Evolutionary conservation across 2,888 invertebrate genomes (phyloP).

Genomic region (Noctua janthe): DNA sequence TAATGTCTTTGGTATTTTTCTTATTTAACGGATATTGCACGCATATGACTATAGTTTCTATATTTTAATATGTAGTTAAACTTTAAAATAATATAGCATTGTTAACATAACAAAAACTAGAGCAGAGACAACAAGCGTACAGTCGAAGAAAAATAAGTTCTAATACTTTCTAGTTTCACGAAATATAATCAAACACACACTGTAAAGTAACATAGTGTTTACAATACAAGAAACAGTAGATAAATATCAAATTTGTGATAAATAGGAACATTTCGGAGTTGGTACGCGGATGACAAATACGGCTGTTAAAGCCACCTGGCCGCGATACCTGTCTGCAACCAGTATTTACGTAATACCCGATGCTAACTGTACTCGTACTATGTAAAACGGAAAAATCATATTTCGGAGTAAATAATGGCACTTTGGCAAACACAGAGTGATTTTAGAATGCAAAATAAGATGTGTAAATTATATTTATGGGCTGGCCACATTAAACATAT

Average conservation of each 20-base stretch:
- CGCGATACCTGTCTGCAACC: conserved; percentile 80
- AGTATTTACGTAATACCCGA: conserved; percentile 73
- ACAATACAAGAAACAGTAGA: conserved; percentile 72
- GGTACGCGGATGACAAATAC: conserved; percentile 84
- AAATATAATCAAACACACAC: not conserved
- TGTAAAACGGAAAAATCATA: conserved; percentile 58
- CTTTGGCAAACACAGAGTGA: conserved; percentile 5
- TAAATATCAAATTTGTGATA: conserved; percentile 83
- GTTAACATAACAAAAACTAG: not conserved
- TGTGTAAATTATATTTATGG: conserved; percentile 23
- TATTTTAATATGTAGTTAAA: not conserved
- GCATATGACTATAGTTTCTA: too few relatives aligned
- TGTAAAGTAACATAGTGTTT: conserved; percentile 41
- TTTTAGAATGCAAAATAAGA: conserved; percentile 15
- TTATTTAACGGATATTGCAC: not conserved
- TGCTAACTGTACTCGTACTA: conserved; percentile 65
- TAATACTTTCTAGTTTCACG: not conserved
- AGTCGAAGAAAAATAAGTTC: not conserved
- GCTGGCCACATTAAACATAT: conserved; percentile 19
- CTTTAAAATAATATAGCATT: not conserved
- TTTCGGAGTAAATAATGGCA: conserved; percentile 3
- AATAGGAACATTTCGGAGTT: conserved; percentile 82
- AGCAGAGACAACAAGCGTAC: not conserved
- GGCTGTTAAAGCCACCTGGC: conserved; percentile 86
- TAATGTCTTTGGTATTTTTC: too few relatives aligned